Evolutionary conservation across 1,140 invertebrate species (phyloP).

Genomic region (Zaprionus lachaisei): DNA sequence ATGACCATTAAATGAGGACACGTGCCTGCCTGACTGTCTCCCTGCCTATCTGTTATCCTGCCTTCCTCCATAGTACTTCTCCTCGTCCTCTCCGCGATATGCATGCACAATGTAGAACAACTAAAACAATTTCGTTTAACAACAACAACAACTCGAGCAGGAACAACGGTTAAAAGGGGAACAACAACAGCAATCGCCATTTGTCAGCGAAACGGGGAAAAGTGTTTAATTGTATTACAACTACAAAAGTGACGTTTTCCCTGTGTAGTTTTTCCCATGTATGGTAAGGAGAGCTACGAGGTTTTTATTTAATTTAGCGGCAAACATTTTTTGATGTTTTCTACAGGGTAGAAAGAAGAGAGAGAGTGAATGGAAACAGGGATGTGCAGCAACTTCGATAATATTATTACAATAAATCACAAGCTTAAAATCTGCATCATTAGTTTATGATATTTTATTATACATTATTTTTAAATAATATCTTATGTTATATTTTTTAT

Average conservation of each 20-base stretch:
- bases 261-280: not conserved
- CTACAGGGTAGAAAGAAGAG: not conserved
- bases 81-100: not conserved
- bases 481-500: not conserved
- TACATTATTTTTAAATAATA: not conserved
- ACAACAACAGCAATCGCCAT: constrained; percentile 32
- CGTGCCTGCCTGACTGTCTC: constrained; percentile 24
- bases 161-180: not conserved
- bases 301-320: constrained; percentile 50
- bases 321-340: constrained; percentile 25
- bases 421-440: too few relatives aligned
- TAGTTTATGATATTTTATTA: not conserved
- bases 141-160: constrained; percentile 13
- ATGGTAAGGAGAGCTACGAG: not conserved
- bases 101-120: constrained; percentile 35
- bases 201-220: constrained; percentile 38
- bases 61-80: not conserved
- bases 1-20: constrained; percentile 57
- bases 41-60: constrained; percentile 14
- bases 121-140: constrained; percentile 51
- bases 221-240: constrained; percentile 59
- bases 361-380: too few relatives aligned
- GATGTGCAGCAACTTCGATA: too few relatives aligned
- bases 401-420: too few relatives aligned
- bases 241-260: constrained; percentile 32